Evolutionary conservation across 1,140 invertebrate species (phyloP).

Genomic region (Onthophagus taurus): DNA sequence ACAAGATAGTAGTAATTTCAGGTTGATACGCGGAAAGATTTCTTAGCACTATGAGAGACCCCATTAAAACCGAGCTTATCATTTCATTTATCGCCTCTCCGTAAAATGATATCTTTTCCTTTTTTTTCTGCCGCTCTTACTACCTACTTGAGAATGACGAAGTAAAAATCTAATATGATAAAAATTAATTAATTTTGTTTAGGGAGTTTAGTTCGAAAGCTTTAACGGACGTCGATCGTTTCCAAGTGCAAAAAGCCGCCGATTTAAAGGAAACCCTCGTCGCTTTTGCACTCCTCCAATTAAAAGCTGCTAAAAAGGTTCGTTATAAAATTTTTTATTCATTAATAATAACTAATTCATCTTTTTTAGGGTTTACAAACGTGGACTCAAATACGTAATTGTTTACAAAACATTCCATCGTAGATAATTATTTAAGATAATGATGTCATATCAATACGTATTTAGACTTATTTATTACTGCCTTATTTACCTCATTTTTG

Average conservation of each 20-base stretch:
- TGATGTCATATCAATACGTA: constrained; percentile 2
- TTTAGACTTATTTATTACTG: too few relatives aligned
- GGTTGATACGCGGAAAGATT: too few relatives aligned
- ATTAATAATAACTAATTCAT: constrained; percentile 12
- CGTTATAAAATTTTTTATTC: not conserved
- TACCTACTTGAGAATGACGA: too few relatives aligned
- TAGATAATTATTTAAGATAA: constrained; percentile 2
- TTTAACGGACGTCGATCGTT: constrained; percentile 63
- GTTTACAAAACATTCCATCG: constrained; percentile 61
- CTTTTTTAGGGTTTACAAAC: constrained; percentile 57
- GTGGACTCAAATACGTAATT: constrained; percentile 65
- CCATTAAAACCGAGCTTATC: too few relatives aligned
- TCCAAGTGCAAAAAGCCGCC: constrained; percentile 66
- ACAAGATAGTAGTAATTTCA: too few relatives aligned
- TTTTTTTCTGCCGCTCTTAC: too few relatives aligned
- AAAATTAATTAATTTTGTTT: constrained; percentile 33
- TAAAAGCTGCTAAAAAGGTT: constrained; percentile 75
- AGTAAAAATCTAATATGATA: not conserved
- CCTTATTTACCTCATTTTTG: too few relatives aligned
- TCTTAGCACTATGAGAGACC: too few relatives aligned
- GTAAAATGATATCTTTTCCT: not conserved
- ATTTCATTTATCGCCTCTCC: too few relatives aligned
- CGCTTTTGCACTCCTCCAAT: constrained; percentile 65
- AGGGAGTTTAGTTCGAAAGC: constrained; percentile 66
- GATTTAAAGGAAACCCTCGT: constrained; percentile 70